These are phyloP conservation scores for Esox lucius DNA, from an alignment of 2,797 vertebrate genomes.

Conservation along the genomic window DNA sequence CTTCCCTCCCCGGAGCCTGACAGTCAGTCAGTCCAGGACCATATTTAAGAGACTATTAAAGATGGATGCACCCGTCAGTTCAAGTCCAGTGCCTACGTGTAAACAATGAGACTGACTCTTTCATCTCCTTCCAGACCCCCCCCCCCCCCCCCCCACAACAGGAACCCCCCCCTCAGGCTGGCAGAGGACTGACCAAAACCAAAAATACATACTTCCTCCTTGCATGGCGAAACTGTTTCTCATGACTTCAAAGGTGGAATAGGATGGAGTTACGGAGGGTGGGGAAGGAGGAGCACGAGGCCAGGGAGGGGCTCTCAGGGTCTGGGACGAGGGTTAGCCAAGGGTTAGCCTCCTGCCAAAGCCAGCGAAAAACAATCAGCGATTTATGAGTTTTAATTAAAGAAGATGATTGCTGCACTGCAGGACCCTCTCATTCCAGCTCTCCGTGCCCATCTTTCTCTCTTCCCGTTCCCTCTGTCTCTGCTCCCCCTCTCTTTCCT, in stretches of 20 bases:
- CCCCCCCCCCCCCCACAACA: slow-evolving; percentile 6
- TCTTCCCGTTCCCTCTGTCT: background rate
- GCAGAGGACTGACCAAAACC: background rate
- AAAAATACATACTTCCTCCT: slow-evolving; percentile 15
- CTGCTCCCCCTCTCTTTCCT: slow-evolving; percentile 11
- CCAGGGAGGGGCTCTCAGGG: background rate
- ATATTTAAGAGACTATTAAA: slow-evolving; percentile 26
- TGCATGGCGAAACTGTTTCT: slow-evolving; percentile 17
- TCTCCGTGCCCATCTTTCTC: background rate
- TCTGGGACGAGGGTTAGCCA: slow-evolving; percentile 35
- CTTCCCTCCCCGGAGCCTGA: slow-evolving; percentile 31
- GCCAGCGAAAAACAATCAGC: slow-evolving; percentile 54
- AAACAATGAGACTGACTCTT: slow-evolving; percentile 52
- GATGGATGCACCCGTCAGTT: slow-evolving; percentile 49
- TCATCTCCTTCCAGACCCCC: slow-evolving; percentile 28
- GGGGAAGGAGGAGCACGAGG: background rate
- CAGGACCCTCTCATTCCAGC: background rate
- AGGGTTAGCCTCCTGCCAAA: slow-evolving; percentile 33
- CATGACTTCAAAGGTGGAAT: slow-evolving; percentile 36
- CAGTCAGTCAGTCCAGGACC: slow-evolving; percentile 24
- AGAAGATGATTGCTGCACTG: slow-evolving; percentile 59
- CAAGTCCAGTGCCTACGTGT: slow-evolving; percentile 42
- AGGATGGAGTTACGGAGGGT: background rate
- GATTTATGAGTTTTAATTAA: slow-evolving; percentile 77
- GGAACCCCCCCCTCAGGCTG: slow-evolving; percentile 5